phyloP scores from a whole-genome alignment of 35 echinoderm and acorn worm species.

The Eucidaris tribuloides region DNA sequence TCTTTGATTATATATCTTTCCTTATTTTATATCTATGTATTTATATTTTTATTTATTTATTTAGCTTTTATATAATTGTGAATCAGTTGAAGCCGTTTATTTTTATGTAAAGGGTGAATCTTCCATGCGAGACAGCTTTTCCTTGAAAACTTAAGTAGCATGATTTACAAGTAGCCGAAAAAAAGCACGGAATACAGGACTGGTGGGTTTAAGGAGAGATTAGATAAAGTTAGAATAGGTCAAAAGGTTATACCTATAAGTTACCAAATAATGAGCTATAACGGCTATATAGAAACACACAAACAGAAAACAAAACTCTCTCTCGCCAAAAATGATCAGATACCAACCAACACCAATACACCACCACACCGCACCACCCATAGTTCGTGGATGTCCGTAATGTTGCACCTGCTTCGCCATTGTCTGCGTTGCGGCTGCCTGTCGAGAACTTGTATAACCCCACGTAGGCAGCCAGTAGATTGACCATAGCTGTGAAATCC shows the following conservation, averaged over 20 bases:
- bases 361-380: neutral
- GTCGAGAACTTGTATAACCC: slow-evolving; percentile 27
- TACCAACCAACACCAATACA: neutral
- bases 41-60: too few species aligned
- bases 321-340: too few species aligned
- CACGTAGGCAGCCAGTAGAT: slow-evolving; percentile 68
- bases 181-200: neutral
- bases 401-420: neutral
- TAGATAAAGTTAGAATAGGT: neutral
- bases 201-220: neutral
- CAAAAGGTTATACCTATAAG: neutral
- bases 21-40: too few species aligned
- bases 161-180: too few species aligned
- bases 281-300: too few species aligned
- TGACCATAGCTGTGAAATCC: slow-evolving; percentile 63
- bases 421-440: neutral
- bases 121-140: too few species aligned
- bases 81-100: too few species aligned
- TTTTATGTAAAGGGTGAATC: too few species aligned
- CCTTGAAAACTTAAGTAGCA: too few species aligned
- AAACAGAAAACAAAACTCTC: too few species aligned
- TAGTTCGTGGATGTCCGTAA: neutral
- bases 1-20: too few species aligned
- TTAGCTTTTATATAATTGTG: too few species aligned
- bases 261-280: neutral